Evolutionary conservation across 2,888 invertebrate species (phyloP).

Genomic region (Halocaridina rubra): DNA sequence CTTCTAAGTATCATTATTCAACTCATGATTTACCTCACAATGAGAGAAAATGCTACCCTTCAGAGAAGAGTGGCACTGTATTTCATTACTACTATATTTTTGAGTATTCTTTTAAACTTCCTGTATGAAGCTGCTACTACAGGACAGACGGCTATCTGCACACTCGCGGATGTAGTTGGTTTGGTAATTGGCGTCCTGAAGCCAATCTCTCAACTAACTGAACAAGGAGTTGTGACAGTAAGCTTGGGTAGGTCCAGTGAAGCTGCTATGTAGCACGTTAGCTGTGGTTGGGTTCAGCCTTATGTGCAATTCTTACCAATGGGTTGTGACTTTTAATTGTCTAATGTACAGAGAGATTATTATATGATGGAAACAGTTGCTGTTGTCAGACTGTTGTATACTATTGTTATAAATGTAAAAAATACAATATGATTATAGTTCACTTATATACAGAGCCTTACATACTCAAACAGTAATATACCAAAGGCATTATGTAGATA

Average conservation of each 20-base stretch:
- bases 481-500: constrained; percentile 62
- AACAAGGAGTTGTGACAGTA: constrained; percentile 12
- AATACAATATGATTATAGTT: constrained; percentile 49
- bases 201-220: constrained; percentile 7
- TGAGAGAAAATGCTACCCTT: too few species aligned
- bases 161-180: background rate
- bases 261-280: constrained; percentile 46
- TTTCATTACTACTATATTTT: constrained; percentile 41
- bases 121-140: constrained; percentile 18
- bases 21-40: constrained; percentile 59
- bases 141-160: constrained; percentile 12
- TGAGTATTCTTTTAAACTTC: constrained; percentile 41
- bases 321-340: constrained; percentile 59
- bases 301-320: constrained; percentile 61
- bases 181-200: too few species aligned
- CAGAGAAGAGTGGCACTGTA: too few species aligned
- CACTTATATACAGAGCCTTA: constrained; percentile 61
- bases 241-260: constrained; percentile 43
- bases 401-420: constrained; percentile 60
- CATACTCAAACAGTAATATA: constrained; percentile 60
- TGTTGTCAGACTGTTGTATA: constrained; percentile 61
- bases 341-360: constrained; percentile 61
- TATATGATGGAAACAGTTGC: constrained; percentile 59
- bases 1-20: constrained; percentile 51
- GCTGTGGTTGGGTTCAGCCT: constrained; percentile 56